Evolutionary conservation across 2,797 vertebrate species (phyloP).

Genomic region (Pangasius sanitwongsei): DNA sequence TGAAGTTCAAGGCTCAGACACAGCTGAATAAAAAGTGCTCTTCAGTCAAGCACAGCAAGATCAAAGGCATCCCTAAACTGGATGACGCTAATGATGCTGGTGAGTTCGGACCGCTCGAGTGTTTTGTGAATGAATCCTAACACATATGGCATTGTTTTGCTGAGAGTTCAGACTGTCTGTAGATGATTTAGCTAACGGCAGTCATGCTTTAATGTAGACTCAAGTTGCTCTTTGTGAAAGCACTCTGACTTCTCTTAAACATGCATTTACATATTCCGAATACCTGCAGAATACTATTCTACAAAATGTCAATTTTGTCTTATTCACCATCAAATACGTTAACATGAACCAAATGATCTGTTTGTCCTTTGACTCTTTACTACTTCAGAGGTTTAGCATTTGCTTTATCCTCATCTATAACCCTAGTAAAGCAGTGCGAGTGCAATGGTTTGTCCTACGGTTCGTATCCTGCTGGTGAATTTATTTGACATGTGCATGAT

Average conservation of each 20-base stretch:
- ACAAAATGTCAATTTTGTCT: neutral
- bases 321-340: neutral
- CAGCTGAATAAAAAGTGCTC: conserved; percentile 92
- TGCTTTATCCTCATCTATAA: neutral
- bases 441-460: neutral
- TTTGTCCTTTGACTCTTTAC: neutral
- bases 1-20: conserved; percentile 91
- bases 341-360: neutral
- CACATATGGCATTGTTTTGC: neutral
- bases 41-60: conserved; percentile 90
- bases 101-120: conserved; percentile 65
- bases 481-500: neutral
- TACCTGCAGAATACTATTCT: neutral
- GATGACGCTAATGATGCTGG: conserved; percentile 91
- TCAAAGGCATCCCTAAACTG: conserved; percentile 90
- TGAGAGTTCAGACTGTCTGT: neutral
- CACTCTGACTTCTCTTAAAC: neutral
- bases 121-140: neutral
- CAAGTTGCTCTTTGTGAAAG: neutral
- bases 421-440: neutral
- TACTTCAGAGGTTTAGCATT: neutral
- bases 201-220: neutral
- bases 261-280: no score
- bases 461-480: neutral
- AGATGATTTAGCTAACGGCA: neutral